A percentile compares a stretch with the other conserved stretches of the same genome.
Conservation (phyloP, 2,888 invertebrate genomes). For the Melinaea menophilus region DNA sequence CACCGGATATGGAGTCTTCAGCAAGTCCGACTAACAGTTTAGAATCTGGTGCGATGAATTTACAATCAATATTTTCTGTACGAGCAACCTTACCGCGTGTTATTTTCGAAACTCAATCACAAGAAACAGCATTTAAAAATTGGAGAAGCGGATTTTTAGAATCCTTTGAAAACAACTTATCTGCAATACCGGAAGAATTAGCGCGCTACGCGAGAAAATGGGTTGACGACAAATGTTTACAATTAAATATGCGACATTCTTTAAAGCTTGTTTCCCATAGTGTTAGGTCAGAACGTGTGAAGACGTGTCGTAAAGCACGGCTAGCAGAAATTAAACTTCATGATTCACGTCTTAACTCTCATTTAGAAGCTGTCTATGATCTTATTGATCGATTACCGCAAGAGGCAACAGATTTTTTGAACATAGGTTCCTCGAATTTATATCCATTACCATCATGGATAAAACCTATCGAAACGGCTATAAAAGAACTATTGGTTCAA, state of each 20-base stretch:
- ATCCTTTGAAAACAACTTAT: constrained; percentile 51
- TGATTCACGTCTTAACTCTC: constrained; percentile 52
- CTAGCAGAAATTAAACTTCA: constrained; percentile 53
- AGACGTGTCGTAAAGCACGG: constrained; percentile 47
- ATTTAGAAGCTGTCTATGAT: constrained; percentile 50
- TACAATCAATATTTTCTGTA: constrained; percentile 22
- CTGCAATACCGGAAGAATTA: constrained; percentile 50
- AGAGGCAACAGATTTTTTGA: constrained; percentile 46
- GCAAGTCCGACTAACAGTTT: constrained; percentile 23
- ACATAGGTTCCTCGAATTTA: constrained; percentile 46
- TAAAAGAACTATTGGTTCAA: constrained; percentile 40
- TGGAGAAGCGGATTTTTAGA: constrained; percentile 65
- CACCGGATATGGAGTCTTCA: constrained; percentile 21
- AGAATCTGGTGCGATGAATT: constrained; percentile 26
- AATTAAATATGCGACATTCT: constrained; percentile 53
- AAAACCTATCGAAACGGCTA: constrained; percentile 41
- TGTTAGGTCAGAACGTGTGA: constrained; percentile 55
- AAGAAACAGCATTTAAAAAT: constrained; percentile 50
- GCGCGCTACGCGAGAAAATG: constrained; percentile 50
- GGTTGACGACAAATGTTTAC: constrained; percentile 50
- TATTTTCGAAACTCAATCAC: constrained; percentile 55
- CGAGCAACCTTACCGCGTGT: constrained; percentile 37
- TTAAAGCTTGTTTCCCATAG: constrained; percentile 57
- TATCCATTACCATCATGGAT: constrained; percentile 54
- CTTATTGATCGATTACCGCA: constrained; percentile 45